These are phyloP conservation scores for Pomatostomus ruficeps DNA, from an alignment of 2,113 vertebrate genomes.

Conservation along the genomic window DNA sequence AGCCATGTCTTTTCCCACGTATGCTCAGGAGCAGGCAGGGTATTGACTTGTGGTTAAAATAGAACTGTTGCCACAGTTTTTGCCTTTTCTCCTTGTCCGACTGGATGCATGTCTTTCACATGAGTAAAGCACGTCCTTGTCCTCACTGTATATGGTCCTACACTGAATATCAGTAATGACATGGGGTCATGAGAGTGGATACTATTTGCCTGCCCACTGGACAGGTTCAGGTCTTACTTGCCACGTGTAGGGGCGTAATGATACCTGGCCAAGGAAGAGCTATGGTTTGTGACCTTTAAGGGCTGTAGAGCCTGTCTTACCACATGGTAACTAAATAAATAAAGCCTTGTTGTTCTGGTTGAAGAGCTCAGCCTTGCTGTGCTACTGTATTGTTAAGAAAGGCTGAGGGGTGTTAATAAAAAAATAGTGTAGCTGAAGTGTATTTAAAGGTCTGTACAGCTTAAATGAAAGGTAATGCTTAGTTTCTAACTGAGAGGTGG, in stretches of 20 bases:
- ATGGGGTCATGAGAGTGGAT: background rate
- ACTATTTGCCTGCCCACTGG: background rate
- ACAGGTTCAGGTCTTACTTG: background rate
- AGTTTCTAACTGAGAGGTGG: background rate
- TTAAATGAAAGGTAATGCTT: background rate
- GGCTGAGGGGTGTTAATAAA: background rate
- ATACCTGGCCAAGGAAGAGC: background rate
- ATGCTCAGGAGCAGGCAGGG: background rate
- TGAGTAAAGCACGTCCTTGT: background rate
- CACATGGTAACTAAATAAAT: background rate
- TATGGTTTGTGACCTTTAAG: background rate
- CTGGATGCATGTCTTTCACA: background rate
- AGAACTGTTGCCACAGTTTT: background rate
- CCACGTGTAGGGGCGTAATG: background rate
- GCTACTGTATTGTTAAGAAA: background rate
- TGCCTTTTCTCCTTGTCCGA: background rate
- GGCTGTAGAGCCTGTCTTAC: background rate
- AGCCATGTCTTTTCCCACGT: background rate
- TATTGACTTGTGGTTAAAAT: background rate
- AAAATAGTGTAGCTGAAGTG: background rate
- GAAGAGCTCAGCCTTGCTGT: background rate
- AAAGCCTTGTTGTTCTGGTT: background rate
- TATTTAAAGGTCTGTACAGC: background rate
- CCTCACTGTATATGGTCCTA: background rate
- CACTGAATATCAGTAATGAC: background rate